Evolutionary conservation across 2,797 vertebrate genomes (phyloP), one percentile per base, ranked within the genome.

Genomic region (Lycodopsis pacificus): DNA sequence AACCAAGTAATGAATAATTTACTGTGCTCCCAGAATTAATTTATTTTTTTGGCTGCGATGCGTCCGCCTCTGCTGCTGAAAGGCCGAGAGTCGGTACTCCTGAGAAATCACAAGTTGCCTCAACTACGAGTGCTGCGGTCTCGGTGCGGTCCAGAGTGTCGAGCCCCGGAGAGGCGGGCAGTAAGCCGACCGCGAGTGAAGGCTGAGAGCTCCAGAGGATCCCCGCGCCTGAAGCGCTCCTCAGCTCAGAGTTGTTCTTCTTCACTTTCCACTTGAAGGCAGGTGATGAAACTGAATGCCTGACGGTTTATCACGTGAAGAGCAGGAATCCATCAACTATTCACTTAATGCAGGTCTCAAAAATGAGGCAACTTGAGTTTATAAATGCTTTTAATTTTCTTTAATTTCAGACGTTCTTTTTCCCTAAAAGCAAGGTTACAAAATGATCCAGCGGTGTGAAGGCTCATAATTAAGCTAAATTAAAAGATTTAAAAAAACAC

Each of bases 51-150:
- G 82, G 73, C 83, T 80, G 63, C 66, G 40, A 56, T 70, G 57
- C 63, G 46, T 78, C 77, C 86, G 79, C 79, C 68, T 88, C 56
- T 76, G 73, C 79, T n/a, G 73, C 64, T 83, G 76, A 76, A 72
- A 84, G 77, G 71, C 84, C 36, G 53, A 49, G 79, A 85, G 81
- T 73, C 58, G 20, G 73, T 69, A n/a, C 91, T 85, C 89, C 70
- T 76, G 85, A 87, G 88, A 84, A 90, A 91, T 90, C 85, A 81
- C 80, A 87, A 85, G 90, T 89, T 88, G 82, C 80, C 83, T 86
- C 84, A 85, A 89, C 84, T 86, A 81, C 89, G 87, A 85, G 84
- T 85, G 76, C 80, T 40, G 72, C 76, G 81, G 87, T 82, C 76
- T 87, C 67, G 38, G 77, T 73, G 77, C 48, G 19, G 83, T 84